Evolutionary conservation across 1,140 invertebrate species (phyloP).

Genomic region (Cyclina sinensis): DNA sequence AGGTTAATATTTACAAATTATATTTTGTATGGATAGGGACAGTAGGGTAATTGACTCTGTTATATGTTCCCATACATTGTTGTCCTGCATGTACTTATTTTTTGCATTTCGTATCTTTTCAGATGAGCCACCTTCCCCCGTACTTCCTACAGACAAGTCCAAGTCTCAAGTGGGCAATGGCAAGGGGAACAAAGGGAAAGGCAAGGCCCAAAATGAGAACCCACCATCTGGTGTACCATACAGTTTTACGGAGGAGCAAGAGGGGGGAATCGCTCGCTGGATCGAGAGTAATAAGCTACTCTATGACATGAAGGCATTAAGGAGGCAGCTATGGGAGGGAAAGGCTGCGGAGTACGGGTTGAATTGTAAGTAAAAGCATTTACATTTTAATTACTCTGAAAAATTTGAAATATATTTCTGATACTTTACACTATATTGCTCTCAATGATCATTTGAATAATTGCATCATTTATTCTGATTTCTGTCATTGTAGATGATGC

Average conservation of each 20-base stretch:
- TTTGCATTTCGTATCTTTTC: not conserved
- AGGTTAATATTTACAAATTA: no score
- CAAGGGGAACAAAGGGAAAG: not conserved
- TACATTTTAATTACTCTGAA: conserved; percentile 20
- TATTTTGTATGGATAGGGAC: conserved; percentile 17
- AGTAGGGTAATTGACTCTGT: not conserved
- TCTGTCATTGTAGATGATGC: conserved; percentile 21
- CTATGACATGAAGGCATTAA: conserved; percentile 49
- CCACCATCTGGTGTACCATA: no score
- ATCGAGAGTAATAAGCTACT: conserved; percentile 47
- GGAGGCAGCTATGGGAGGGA: conserved; percentile 40
- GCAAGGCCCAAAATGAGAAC: not conserved
- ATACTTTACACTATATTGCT: conserved; percentile 14
- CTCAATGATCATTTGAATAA: not conserved
- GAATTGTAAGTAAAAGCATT: conserved; percentile 53
- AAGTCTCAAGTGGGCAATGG: conserved; percentile 28
- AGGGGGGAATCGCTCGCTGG: conserved; percentile 54
- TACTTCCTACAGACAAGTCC: conserved; percentile 12
- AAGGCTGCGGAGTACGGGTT: conserved; percentile 49
- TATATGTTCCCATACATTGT: conserved; percentile 52
- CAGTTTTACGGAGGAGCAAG: conserved; percentile 52
- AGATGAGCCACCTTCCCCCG: not conserved
- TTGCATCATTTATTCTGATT: no score
- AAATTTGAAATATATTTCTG: conserved; percentile 31
- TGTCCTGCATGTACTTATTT: conserved; percentile 27